Evolutionary conservation across 2,888 invertebrate species (phyloP).

Genomic region (Hypena proboscidalis): DNA sequence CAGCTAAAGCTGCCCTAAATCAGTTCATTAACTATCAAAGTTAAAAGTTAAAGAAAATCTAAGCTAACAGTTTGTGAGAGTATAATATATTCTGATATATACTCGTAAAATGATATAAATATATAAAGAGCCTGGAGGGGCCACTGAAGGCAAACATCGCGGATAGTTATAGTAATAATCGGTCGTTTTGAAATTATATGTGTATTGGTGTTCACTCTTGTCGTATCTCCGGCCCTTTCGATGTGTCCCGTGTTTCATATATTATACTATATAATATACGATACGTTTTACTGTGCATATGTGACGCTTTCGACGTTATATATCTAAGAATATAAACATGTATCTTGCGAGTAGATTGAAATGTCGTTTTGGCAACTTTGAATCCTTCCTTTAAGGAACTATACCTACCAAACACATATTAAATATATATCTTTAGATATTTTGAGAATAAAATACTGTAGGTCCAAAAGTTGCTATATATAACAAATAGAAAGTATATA

Average conservation of each 20-base stretch:
- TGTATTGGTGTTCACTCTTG: slow-evolving; percentile 53
- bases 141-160: slow-evolving; percentile 2
- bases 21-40: slow-evolving; percentile 11
- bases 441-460: slow-evolving; percentile 14
- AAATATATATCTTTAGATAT: slow-evolving; percentile 13
- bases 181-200: slow-evolving; percentile 42
- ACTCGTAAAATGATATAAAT: slow-evolving; percentile 15
- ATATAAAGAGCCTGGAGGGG: slow-evolving; percentile 25
- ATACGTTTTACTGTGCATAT: slow-evolving; percentile 32
- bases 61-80: too few relatives aligned
- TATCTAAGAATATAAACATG: slow-evolving; percentile 26
- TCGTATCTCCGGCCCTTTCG: slow-evolving; percentile 18
- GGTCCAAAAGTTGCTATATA: slow-evolving; percentile 38
- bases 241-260: slow-evolving; percentile 5
- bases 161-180: slow-evolving; percentile 18
- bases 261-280: too few relatives aligned
- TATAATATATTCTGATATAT: neutral
- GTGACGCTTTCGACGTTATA: slow-evolving; percentile 40
- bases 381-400: slow-evolving; percentile 15
- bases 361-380: slow-evolving; percentile 37
- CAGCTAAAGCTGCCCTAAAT: slow-evolving; percentile 37
- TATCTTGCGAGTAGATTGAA: slow-evolving; percentile 24
- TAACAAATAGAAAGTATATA: slow-evolving; percentile 17
- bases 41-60: slow-evolving; percentile 1
- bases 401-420: neutral